Base-by-base conservation (phyloP, 2,113 vertebrate species). In the Accipiter cooperii region DNA sequence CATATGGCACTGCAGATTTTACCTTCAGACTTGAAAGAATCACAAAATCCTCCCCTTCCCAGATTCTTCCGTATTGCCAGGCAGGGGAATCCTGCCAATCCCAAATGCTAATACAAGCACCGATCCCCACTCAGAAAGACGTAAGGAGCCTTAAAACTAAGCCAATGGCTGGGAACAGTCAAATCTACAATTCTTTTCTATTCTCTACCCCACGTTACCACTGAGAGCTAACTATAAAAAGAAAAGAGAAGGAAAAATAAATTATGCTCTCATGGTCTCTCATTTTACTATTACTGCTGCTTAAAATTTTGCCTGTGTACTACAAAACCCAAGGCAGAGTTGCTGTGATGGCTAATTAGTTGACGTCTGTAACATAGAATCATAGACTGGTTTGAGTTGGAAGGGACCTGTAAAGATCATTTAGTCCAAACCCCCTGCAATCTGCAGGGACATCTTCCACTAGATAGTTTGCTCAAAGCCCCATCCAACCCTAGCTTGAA, bases 1-100 rank as follows among this genome's bases (percentile, higher is more conserved):
- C 96, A 97, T 96, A 97, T 95, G 95, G 95, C 84, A 94, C 17
- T 38, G 61, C 91, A 97, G 89, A 95, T 93, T 95, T 90, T 83
- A 95, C 95, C 90, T 94, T 93, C 58, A 90, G 57, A 96, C 71
- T 90, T 61, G 66, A 94, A 96, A 96, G 70, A 89, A 95, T 61
- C 77, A 84, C 55, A 96, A 76, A 93, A 97, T 87, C 42, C 15
- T 79, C 22, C 70, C 69, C 49, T 94, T 94, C 36, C 69, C 57
- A 61, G 87, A 79, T 87, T 91, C 54, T 87, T 78, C 78, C 0
- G 0, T 54, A 65, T 26, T 91, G 91, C 94, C 92, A 89, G 69
- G 89, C 61, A 87, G 54, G 26, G 90, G 57, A 89, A 71, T 40
- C 40, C 54, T 96, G 95, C 96, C 94, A 96, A 95, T 68, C 64